phyloP scores from a whole-genome alignment of 2,113 vertebrate genomes.

The rat (Rattus norvegicus) region GRCr8 NC_086024.1:96121501-96122000 shows the following conservation, averaged over 20 bases:
- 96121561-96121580: not conserved
- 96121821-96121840: not conserved
- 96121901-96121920: not conserved
- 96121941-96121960: not conserved
- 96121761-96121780: not conserved
- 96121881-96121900: not conserved
- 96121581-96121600: not conserved
- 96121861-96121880: not conserved
- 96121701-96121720: not conserved
- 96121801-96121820: not conserved
- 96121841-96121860: not conserved
- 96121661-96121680: not conserved
- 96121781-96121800: not conserved
- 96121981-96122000: not conserved
- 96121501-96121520: not conserved
- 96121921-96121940: not conserved
- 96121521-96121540: not conserved
- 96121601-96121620: not conserved
- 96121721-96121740: not conserved
- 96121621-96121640: not conserved
- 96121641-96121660: not conserved
- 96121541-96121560: not conserved
- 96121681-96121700: not conserved
- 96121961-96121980: not conserved
- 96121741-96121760: not conserved